These are phyloP conservation scores for Pangasius mekongensis DNA, from an alignment of 2,797 vertebrate species.

Conservation along the genomic window DNA sequence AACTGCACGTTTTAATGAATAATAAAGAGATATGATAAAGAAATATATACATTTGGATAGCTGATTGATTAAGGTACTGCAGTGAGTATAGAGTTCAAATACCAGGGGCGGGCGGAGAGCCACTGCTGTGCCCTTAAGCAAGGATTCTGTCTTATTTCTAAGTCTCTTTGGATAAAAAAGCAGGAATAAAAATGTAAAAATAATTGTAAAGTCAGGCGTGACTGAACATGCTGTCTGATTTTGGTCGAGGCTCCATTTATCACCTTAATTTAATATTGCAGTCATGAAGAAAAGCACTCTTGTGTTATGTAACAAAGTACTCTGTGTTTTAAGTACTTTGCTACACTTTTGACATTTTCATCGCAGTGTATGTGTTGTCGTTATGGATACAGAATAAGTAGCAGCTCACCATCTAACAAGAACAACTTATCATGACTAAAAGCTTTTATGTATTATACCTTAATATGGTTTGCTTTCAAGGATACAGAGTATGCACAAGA, in stretches of 20 bases:
- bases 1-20: not conserved
- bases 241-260: not conserved
- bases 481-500: constrained; percentile 64
- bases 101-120: not conserved
- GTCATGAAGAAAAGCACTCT: not conserved
- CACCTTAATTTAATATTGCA: not conserved
- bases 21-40: not conserved
- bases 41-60: not conserved
- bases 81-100: not conserved
- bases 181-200: not conserved
- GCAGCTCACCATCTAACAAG: not conserved
- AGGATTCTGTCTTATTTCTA: not conserved
- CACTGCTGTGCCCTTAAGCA: not conserved
- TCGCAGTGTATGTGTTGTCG: not conserved
- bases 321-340: no score
- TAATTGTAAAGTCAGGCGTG: not conserved
- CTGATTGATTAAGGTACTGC: not conserved
- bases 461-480: constrained; percentile 1
- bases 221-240: not conserved
- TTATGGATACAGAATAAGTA: not conserved
- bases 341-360: not conserved
- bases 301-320: not conserved
- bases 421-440: not conserved
- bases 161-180: not conserved
- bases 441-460: not conserved